Base-by-base conservation (phyloP, 2,797 vertebrate species). In the Aeoliscus strigatus region DNA sequence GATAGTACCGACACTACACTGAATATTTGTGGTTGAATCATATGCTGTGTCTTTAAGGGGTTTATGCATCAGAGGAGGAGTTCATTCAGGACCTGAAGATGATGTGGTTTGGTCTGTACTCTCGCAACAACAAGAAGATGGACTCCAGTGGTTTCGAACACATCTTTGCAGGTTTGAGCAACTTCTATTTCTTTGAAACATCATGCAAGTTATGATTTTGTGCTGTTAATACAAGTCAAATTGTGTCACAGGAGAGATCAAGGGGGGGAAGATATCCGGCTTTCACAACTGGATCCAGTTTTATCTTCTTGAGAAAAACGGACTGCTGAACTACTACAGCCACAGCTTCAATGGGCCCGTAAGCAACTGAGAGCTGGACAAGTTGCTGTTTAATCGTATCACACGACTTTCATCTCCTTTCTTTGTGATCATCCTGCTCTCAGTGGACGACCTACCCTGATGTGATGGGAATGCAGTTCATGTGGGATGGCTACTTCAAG, bases 61-160 rank as follows among this genome's bases (percentile, higher is more conserved):
- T 76, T 15, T 99, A 96, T 13, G 9, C 58, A 27, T 89, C 93
- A 0, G 73, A 92, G 70, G 62, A 73, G 12, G 92, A 91, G 11
- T 95, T 97, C 1, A 1, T 88, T 0, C 14, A 77, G 0, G 93
- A 97, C 58, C 51, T 99, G 64, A 90, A 90, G 84, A 89, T 89
- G 73, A 98, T 99, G 93, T 99, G 96, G 96, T 99, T 99, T 4
- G 93, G 94, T 2, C 87, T 98, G 5, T 98, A 99, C 77, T 91
- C 92, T 11, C 84, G 94, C 40, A 59, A 80, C 7, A 68, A 63
- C 0, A 83, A 77, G 0, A 77, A 83, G 3, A 14, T 39, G 32
- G 93, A 96, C 51, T 98, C 96, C 32, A 96, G 95, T 0, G 96
- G 93, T 30, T 99, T 98, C 37, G 96, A 99, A 58, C 96, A 99